Evolutionary conservation across 1,140 invertebrate species (phyloP).

Genomic region (Scaptodrosophila lebanonensis): DNA sequence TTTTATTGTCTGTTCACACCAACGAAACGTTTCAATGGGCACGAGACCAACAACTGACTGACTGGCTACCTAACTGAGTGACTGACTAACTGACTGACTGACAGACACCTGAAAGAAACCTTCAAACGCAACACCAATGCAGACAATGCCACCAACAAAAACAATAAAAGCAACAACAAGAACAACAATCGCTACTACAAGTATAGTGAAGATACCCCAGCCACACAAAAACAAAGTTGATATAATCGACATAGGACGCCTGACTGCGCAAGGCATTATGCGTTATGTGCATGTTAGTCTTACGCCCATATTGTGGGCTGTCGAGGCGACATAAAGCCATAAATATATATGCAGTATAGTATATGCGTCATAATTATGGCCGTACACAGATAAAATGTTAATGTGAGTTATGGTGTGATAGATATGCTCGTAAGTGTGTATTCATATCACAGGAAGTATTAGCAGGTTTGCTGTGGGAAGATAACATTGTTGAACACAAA

Average conservation of each 20-base stretch:
- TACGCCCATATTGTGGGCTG: constrained; percentile 7
- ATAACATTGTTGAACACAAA: too few relatives aligned
- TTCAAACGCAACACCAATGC: constrained; percentile 56
- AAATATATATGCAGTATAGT: constrained; percentile 26
- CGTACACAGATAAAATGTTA: not conserved
- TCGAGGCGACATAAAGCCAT: constrained; percentile 45
- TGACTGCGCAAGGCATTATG: constrained; percentile 45
- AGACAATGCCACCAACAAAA: constrained; percentile 63
- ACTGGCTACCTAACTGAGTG: constrained; percentile 27
- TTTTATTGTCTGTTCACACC: constrained; percentile 55
- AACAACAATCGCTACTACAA: constrained; percentile 65
- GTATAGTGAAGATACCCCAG: constrained; percentile 26
- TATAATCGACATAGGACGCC: constrained; percentile 51
- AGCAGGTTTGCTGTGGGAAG: too few relatives aligned
- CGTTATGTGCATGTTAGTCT: not conserved
- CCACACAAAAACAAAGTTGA: constrained; percentile 27
- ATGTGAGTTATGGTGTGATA: constrained; percentile 12
- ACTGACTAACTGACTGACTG: constrained; percentile 19
- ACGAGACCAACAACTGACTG: constrained; percentile 36
- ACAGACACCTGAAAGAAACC: constrained; percentile 62
- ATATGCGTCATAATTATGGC: constrained; percentile 37
- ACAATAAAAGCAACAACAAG: constrained; percentile 59
- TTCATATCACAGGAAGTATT: too few relatives aligned
- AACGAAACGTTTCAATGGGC: constrained; percentile 39
- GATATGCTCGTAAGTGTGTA: too few relatives aligned